A percentile compares a stretch with the other conserved stretches of the same genome.
Evolutionary conservation across 1,140 invertebrate genomes (phyloP).

Genomic region (Drosophila miranda): DNA sequence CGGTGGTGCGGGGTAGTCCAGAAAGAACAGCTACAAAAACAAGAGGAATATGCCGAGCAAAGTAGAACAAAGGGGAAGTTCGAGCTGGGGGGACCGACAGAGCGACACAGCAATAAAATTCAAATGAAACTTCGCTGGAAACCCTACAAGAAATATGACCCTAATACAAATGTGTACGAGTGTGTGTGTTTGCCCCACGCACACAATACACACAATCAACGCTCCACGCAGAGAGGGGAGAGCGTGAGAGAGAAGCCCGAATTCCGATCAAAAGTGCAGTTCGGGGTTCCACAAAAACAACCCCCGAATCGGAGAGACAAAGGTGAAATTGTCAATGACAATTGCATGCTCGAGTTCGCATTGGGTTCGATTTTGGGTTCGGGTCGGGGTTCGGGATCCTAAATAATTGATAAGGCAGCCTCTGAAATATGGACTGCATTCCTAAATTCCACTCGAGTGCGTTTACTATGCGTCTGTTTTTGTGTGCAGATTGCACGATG

Average conservation of each 20-base stretch:
- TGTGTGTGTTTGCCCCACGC: conserved; percentile 2
- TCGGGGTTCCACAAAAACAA: conserved; percentile 6
- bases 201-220: conserved; percentile 13
- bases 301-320: conserved; percentile 24
- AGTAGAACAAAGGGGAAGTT: conserved; percentile 53
- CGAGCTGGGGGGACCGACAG: conserved; percentile 22
- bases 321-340: conserved; percentile 34
- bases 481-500: conserved; percentile 31
- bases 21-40: conserved; percentile 19
- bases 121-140: conserved; percentile 81
- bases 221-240: conserved; percentile 13
- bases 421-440: conserved; percentile 16
- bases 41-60: conserved; percentile 4
- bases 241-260: conserved; percentile 11
- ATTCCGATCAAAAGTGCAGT: conserved; percentile 24
- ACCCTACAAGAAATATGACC: conserved; percentile 82
- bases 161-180: conserved; percentile 75
- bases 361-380: conserved; percentile 12
- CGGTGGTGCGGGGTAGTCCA: conserved; percentile 43
- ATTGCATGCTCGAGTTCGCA: conserved; percentile 23
- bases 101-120: conserved; percentile 66
- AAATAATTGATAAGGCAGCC: conserved; percentile 15
- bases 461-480: conserved; percentile 18
- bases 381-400: conserved; percentile 7
- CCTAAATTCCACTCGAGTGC: conserved; percentile 19